These are phyloP conservation scores for Chauna torquata DNA, from an alignment of 2,113 vertebrate genomes.

Conservation along the genomic window DNA sequence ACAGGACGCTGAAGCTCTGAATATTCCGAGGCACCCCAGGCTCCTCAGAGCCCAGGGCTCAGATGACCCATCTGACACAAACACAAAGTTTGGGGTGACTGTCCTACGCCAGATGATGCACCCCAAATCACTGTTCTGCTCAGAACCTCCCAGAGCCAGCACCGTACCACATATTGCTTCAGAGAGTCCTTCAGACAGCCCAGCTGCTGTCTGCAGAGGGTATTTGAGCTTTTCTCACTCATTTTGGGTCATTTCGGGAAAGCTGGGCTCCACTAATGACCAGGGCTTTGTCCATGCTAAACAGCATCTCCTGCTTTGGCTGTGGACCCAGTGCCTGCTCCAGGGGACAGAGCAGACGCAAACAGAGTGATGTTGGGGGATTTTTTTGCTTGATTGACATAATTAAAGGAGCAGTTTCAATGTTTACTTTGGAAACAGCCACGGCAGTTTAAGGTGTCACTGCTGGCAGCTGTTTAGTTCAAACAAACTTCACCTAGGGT, in stretches of 20 bases:
- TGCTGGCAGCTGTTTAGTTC: conserved; percentile 41
- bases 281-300: background rate
- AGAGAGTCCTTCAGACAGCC: background rate
- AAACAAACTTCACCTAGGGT: background rate
- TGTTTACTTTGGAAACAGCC: conserved; percentile 51
- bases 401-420: conserved; percentile 51
- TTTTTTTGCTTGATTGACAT: conserved; percentile 30
- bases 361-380: accelerated
- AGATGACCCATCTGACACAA: background rate
- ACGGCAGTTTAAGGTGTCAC: conserved; percentile 35
- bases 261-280: accelerated
- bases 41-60: background rate
- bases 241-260: background rate
- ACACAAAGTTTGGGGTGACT: background rate
- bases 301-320: background rate
- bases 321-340: background rate
- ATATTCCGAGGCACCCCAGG: background rate
- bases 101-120: too few species aligned
- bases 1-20: background rate
- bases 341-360: background rate
- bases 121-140: background rate
- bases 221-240: background rate
- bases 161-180: accelerated
- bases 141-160: background rate
- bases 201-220: background rate